phyloP scores from a whole-genome alignment of 1,140 invertebrate species.

The Sycophaga agraensis region DNA sequence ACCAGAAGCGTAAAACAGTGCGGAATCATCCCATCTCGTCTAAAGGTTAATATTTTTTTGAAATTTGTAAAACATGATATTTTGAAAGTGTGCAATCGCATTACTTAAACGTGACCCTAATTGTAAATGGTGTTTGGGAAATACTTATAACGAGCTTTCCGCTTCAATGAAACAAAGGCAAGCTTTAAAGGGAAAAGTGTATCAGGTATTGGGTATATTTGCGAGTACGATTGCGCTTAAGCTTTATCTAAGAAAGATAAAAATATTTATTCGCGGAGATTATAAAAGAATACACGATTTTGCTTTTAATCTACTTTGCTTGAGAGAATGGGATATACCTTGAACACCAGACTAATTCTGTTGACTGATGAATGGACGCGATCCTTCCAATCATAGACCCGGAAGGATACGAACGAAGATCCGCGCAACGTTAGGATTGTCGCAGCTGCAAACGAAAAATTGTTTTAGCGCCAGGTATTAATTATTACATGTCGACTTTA shows the following conservation, averaged over 20 bases:
- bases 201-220: no score
- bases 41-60: no score
- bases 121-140: no score
- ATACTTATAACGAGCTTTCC: not conserved
- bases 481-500: not conserved
- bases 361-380: slow-evolving; percentile 83
- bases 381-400: slow-evolving; percentile 91
- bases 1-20: slow-evolving; percentile 83
- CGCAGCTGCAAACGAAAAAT: slow-evolving; percentile 64
- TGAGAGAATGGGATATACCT: slow-evolving; percentile 65
- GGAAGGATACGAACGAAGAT: slow-evolving; percentile 89
- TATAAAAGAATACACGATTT: not conserved
- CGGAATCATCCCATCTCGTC: slow-evolving; percentile 84
- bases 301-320: not conserved
- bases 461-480: not conserved
- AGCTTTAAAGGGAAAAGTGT: not conserved
- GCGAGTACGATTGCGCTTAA: not conserved
- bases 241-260: not conserved
- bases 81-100: no score
- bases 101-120: no score
- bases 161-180: not conserved
- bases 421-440: slow-evolving; percentile 84
- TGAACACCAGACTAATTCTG: slow-evolving; percentile 84
- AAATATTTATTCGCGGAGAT: not conserved
- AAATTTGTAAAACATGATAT: no score